Percentiles rank a stretch among this genome's conserved stretches.
These are phyloP conservation scores for Mirounga angustirostris DNA, from an alignment of 2,113 vertebrate species.

Conservation along the genomic window DNA sequence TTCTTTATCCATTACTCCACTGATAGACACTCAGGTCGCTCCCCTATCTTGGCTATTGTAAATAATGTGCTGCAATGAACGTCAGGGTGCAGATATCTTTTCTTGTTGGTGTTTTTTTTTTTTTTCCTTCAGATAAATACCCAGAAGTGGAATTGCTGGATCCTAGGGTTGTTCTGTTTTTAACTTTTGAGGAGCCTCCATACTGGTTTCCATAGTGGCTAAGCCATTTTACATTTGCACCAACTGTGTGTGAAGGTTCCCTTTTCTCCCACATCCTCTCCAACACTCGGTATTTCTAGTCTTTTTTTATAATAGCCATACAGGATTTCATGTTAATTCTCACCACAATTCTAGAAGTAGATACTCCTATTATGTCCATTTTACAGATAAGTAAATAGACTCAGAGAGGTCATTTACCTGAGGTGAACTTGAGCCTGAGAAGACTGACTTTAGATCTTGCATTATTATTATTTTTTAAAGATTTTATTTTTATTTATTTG, in stretches of 20 bases:
- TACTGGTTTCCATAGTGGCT: background rate
- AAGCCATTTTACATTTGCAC: background rate
- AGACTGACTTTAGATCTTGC: background rate
- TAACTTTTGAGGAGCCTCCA: background rate
- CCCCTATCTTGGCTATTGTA: background rate
- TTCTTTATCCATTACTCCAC: background rate
- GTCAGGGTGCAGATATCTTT: background rate
- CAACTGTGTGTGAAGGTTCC: background rate
- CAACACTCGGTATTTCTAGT: background rate
- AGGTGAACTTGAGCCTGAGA: background rate
- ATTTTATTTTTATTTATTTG: background rate
- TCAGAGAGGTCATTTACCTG: background rate
- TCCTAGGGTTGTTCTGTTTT: background rate
- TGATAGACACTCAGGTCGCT: background rate
- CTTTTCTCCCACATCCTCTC: background rate
- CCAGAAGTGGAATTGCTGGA: background rate
- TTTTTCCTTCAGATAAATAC: background rate
- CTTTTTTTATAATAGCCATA: background rate
- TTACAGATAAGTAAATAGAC: conserved; percentile 7
- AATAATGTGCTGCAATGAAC: background rate
- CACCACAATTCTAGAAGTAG: background rate
- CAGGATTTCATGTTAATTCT: background rate
- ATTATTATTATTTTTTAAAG: background rate
- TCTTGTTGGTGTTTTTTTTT: background rate
- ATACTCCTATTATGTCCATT: background rate